Evolutionary conservation across 2,797 vertebrate genomes (phyloP).

Genomic region (Acanthiza pusilla): DNA sequence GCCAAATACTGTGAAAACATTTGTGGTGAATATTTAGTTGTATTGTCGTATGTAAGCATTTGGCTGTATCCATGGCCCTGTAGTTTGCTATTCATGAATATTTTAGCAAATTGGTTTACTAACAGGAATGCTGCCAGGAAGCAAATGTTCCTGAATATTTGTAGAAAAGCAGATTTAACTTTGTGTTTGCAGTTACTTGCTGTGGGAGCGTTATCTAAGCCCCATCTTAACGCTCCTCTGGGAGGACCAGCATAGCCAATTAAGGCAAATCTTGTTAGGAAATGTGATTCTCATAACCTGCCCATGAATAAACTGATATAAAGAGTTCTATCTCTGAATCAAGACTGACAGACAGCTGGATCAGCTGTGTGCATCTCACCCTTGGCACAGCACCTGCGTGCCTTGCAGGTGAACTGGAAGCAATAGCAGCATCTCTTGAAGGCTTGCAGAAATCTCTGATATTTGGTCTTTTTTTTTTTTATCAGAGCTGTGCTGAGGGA

Average conservation of each 20-base stretch:
- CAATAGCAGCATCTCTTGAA: background rate
- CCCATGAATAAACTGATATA: background rate
- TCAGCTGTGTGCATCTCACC: background rate
- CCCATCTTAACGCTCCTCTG: background rate
- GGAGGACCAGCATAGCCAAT: background rate
- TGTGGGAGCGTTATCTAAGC: background rate
- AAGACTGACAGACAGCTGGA: background rate
- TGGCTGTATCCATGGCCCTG: background rate
- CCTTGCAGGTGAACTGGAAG: background rate
- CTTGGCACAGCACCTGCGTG: background rate
- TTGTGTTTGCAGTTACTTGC: background rate
- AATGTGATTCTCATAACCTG: background rate
- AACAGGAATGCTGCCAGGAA: conserved; percentile 24
- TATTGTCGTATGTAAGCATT: background rate
- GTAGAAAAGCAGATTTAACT: background rate
- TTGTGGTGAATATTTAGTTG: background rate
- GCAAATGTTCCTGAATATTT: conserved; percentile 28
- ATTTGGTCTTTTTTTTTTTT: background rate
- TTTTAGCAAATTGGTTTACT: conserved; percentile 52
- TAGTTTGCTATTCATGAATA: conserved; percentile 30
- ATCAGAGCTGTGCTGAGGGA: background rate
- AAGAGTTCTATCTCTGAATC: background rate
- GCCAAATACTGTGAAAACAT: background rate
- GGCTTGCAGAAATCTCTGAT: background rate
- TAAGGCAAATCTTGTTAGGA: background rate